Evolutionary conservation across 2,113 vertebrate genomes (phyloP).

Genomic region (Equus przewalskii): DNA sequence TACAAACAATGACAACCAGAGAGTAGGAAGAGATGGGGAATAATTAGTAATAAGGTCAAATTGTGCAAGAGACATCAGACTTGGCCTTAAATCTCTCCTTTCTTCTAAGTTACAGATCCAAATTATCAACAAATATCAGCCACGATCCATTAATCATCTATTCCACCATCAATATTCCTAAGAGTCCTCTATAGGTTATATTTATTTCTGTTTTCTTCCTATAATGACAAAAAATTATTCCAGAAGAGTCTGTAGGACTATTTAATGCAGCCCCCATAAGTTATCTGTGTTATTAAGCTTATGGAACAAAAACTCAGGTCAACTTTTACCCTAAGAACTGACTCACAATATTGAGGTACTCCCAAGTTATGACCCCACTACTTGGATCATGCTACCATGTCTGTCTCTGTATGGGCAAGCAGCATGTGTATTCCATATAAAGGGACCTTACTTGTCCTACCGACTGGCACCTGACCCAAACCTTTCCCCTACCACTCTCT

Average conservation of each 20-base stretch:
- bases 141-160: background rate
- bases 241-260: background rate
- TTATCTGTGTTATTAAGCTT: background rate
- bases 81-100: background rate
- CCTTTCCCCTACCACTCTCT: background rate
- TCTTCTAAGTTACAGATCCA: background rate
- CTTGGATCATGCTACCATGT: background rate
- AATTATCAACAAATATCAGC: background rate
- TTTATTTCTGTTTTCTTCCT: slow-evolving; percentile 3
- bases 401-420: background rate
- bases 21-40: background rate
- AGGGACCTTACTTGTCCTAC: background rate
- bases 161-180: background rate
- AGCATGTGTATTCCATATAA: background rate
- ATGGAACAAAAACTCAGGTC: background rate
- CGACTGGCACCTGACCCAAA: background rate
- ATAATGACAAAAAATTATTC: background rate
- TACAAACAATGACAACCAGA: background rate
- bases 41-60: background rate
- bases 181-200: background rate
- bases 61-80: background rate
- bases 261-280: background rate
- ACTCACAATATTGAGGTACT: background rate
- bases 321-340: background rate
- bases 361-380: background rate